Percentiles rank a stretch among this genome's conserved stretches.
Evolutionary conservation across 2,888 invertebrate species (phyloP).

Genomic region (Chesias legatella): DNA sequence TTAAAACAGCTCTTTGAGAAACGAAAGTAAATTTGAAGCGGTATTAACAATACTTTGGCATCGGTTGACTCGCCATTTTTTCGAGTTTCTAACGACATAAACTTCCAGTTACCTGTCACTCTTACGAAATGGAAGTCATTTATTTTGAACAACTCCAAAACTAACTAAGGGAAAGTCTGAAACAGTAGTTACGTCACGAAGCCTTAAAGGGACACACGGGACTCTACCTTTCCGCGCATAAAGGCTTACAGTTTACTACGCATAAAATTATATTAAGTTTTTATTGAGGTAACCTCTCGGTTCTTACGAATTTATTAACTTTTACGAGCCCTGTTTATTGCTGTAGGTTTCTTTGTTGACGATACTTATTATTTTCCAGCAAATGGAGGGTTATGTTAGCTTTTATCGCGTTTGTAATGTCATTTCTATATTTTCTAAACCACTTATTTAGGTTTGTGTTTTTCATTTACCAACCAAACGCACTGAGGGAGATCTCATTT

Average conservation of each 20-base stretch:
- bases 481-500: too few relatives aligned
- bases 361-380: conserved; percentile 10
- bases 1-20: conserved; percentile 32
- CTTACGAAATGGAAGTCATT: conserved; percentile 58
- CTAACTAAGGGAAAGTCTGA: conserved; percentile 56
- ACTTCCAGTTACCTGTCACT: conserved; percentile 58
- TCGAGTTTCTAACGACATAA: conserved; percentile 51
- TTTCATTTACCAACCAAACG: too few relatives aligned
- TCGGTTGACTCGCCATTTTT: conserved; percentile 39
- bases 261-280: conserved; percentile 33
- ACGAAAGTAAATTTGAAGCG: conserved; percentile 35
- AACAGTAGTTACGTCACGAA: conserved; percentile 55
- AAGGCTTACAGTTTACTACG: conserved; percentile 29
- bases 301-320: conserved; percentile 31
- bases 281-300: conserved; percentile 28
- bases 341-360: conserved; percentile 25
- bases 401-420: conserved; percentile 3
- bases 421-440: not conserved
- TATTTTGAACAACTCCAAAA: conserved; percentile 61
- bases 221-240: conserved; percentile 23
- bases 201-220: conserved; percentile 29
- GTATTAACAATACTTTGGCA: conserved; percentile 40
- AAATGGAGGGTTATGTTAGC: not conserved
- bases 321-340: conserved; percentile 29
- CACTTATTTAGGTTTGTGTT: conserved; percentile 1